phyloP scores from a whole-genome alignment of 2,797 vertebrate genomes.

The Muscicapa striata region DNA sequence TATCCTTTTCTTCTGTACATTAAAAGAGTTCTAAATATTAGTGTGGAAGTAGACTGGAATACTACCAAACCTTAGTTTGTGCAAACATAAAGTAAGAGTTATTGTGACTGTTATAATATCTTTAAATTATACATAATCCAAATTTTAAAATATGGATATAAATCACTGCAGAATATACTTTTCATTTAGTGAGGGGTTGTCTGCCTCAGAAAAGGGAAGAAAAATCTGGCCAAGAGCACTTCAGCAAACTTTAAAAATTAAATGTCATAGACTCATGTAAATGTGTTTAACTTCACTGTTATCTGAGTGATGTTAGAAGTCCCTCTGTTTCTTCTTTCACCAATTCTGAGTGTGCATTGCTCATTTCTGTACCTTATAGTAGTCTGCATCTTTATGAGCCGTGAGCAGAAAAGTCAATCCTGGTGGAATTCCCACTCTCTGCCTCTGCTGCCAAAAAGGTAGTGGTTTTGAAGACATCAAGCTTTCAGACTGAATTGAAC shows the following conservation, averaged over 20 bases:
- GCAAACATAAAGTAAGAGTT: background rate
- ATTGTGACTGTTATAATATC: background rate
- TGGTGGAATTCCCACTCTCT: background rate
- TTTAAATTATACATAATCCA: background rate
- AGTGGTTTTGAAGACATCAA: background rate
- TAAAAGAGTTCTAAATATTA: background rate
- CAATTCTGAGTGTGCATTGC: background rate
- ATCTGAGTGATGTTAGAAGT: background rate
- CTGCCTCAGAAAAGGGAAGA: background rate
- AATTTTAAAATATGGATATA: background rate
- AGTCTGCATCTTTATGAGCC: background rate
- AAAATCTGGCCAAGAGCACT: background rate
- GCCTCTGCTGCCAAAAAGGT: background rate
- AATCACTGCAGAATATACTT: background rate
- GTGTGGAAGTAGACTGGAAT: background rate
- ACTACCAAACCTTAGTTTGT: background rate
- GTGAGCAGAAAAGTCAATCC: background rate
- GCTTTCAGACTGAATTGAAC: background rate
- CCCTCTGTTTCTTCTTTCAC: background rate
- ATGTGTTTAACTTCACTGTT: background rate
- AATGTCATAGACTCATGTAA: background rate
- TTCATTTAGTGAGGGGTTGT: background rate
- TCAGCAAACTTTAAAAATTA: background rate
- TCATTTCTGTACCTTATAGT: background rate
- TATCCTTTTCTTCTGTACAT: background rate